phyloP scores from a whole-genome alignment of 2,113 vertebrate species.

The Oceanodroma tethys region DNA sequence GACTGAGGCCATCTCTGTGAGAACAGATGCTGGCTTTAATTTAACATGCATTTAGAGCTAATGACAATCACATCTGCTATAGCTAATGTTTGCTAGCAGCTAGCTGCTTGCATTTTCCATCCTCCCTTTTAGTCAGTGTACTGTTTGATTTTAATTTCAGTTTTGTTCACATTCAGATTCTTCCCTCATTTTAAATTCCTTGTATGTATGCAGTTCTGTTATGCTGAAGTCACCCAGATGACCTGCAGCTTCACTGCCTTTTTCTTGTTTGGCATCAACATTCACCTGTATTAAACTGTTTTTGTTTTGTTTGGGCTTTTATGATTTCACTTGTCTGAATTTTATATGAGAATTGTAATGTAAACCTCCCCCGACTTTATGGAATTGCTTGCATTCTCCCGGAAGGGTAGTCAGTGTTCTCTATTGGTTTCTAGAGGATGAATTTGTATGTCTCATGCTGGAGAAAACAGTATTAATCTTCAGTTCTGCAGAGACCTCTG shows the following conservation, averaged over 20 bases:
- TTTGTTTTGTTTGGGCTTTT: not conserved
- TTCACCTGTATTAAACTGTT: not conserved
- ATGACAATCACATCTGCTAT: not conserved
- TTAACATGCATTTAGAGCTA: not conserved
- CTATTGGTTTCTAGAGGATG: not conserved
- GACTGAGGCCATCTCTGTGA: not conserved
- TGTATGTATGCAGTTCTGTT: not conserved
- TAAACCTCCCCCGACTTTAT: not conserved
- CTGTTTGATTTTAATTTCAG: not conserved
- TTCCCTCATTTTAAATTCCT: not conserved
- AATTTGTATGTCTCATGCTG: conserved; percentile 20
- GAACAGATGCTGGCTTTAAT: not conserved
- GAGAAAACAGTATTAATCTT: conserved; percentile 44
- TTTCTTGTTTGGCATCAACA: not conserved
- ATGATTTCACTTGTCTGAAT: conserved; percentile 1
- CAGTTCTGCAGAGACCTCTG: conserved; percentile 20
- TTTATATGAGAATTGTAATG: not conserved
- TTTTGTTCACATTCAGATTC: not conserved
- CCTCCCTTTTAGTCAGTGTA: not conserved
- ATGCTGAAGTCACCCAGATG: not conserved
- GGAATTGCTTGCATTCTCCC: conserved; percentile 14
- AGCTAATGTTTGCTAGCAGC: not conserved
- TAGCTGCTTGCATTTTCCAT: not conserved
- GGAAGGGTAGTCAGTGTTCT: not conserved
- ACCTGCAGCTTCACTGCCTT: not conserved